Conservation (phyloP, 2,888 invertebrate genomes). For the Thyatira batis region DNA sequence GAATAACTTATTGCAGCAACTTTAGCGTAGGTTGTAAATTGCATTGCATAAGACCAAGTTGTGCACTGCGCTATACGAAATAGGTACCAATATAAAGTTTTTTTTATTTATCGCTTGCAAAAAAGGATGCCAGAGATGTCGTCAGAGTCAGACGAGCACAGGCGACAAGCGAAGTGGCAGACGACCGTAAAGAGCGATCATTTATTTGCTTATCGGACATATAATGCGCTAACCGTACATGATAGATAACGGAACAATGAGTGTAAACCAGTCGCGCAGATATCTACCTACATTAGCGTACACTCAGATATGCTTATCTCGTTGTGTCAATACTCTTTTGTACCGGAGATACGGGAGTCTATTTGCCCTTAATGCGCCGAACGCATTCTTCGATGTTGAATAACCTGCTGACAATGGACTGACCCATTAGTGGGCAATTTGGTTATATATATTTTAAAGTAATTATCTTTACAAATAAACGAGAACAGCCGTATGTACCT, state of each 20-base stretch:
- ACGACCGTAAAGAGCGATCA: slow-evolving; percentile 44
- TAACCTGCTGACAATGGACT: slow-evolving; percentile 64
- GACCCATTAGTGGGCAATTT: slow-evolving; percentile 64
- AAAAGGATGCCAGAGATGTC: slow-evolving; percentile 18
- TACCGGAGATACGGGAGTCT: slow-evolving; percentile 75
- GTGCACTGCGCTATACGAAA: slow-evolving; percentile 20
- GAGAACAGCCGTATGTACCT: slow-evolving; percentile 33
- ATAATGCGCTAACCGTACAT: slow-evolving; percentile 72
- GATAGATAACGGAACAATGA: slow-evolving; percentile 81
- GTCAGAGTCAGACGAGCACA: slow-evolving; percentile 25
- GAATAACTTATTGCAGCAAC: background rate
- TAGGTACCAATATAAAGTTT: slow-evolving; percentile 21
- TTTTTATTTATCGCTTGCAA: slow-evolving; percentile 17
- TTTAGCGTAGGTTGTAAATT: slow-evolving; percentile 5
- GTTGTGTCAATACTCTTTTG: slow-evolving; percentile 80
- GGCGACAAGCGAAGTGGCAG: slow-evolving; percentile 37
- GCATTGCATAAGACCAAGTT: slow-evolving; percentile 18
- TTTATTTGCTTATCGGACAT: slow-evolving; percentile 77
- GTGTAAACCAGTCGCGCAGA: slow-evolving; percentile 66
- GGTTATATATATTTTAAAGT: slow-evolving; percentile 44
- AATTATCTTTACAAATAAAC: slow-evolving; percentile 48
- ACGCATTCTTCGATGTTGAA: slow-evolving; percentile 72
- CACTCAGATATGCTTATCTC: slow-evolving; percentile 76
- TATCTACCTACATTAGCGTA: slow-evolving; percentile 68
- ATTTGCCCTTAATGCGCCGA: slow-evolving; percentile 74